Base-by-base conservation (phyloP, 2,888 invertebrate genomes). In the Caenorhabditis sp. region DNA sequence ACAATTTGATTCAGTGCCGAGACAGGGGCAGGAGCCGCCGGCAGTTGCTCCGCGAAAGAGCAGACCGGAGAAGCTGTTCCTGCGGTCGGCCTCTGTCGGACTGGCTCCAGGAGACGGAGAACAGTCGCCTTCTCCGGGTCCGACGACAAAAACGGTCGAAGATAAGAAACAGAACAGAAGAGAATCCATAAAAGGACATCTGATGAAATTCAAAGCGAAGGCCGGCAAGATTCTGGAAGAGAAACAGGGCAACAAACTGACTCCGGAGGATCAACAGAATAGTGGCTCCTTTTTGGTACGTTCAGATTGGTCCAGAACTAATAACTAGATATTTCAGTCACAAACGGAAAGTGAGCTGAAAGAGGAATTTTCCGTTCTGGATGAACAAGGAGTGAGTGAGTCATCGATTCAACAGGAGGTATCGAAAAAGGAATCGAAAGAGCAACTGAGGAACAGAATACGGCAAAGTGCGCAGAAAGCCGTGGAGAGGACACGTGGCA, bases 401-500 rank as follows among this genome's bases (percentile, higher is more conserved):
- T 30, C 56, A 1, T 75, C 75, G 15, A 68, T 65, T 32, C 75
- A 75, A 43, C 56, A 56, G 17, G 61, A 48, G 2, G 9, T 1
- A 1, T 56, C 45, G 3, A 22, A 30, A 7, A 75, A 76, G 50
- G 68, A 62, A 20, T 55, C 56, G 13, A 68, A 68, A 27, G 70
- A 76, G 13, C 76, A 76, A 62, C 17, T 76, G 68, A 63, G 70
- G 30, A 70, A 76, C 59, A 24, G 70, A 13, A 77, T 77, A 1
- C 15, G 76, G 20, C 59, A 77, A 37, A 77, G 61, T 59, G 81
- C 81, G 0, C 77, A 81, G 48, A 77, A 81, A 41, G 78, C 83
- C 22, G 83, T 86, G 11, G 83, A 83, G 52, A 76, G 82, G 41
- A 85, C 82, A 27, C 74, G 84, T n/a, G 85, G 84, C 30, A 83